Evolutionary conservation across 1,140 invertebrate species (phyloP).

Genomic region (Caenorhabditis remanei): DNA sequence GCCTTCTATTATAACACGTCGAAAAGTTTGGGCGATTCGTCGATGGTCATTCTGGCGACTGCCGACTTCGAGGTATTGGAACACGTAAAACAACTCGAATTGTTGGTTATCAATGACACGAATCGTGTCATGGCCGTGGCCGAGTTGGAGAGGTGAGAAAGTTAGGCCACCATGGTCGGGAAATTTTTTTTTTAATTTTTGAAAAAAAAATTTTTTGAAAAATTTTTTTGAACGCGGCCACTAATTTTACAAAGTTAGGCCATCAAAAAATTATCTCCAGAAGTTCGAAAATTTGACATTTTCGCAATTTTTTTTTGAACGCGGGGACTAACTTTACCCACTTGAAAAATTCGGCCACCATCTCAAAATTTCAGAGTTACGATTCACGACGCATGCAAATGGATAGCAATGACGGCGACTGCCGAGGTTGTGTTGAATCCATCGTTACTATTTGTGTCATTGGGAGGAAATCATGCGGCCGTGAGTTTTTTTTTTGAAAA

Average conservation of each 20-base stretch:
- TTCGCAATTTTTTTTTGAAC: too few relatives aligned
- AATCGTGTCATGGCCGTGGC: not conserved
- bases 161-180: too few relatives aligned
- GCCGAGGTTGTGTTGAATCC: not conserved
- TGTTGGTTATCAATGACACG: not conserved
- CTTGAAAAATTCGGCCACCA: not conserved
- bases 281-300: too few relatives aligned
- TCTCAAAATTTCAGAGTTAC: not conserved
- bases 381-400: conserved; percentile 36
- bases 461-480: not conserved
- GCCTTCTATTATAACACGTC: conserved; percentile 31
- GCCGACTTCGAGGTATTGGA: conserved; percentile 26
- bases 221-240: too few relatives aligned
- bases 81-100: not conserved
- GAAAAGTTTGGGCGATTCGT: conserved; percentile 24
- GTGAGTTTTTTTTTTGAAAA: not conserved
- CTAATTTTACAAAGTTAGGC: not conserved
- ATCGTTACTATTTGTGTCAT: not conserved
- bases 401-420: conserved; percentile 41
- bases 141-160: not conserved
- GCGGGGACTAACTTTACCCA: too few relatives aligned
- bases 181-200: too few relatives aligned
- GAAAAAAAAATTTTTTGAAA: too few relatives aligned
- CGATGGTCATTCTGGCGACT: conserved; percentile 9
- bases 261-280: too few relatives aligned